Conservation (phyloP, 2,888 invertebrate genomes). For the Scaptodrosophila latifasciaeformis region DNA sequence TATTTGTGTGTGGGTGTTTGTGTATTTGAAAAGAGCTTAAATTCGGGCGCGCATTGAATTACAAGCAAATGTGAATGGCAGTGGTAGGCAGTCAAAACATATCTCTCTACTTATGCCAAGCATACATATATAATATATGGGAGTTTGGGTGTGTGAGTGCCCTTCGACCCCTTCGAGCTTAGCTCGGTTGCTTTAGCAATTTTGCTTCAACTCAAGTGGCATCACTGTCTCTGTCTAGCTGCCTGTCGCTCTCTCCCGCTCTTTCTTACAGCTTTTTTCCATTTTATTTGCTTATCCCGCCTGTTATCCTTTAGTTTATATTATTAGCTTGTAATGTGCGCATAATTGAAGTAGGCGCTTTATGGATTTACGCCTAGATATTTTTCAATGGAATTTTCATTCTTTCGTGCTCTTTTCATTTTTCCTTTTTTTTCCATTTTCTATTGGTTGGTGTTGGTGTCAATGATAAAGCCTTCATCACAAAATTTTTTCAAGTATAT, state of each 20-base stretch:
- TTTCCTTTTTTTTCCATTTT: too few relatives aligned
- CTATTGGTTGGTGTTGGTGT: constrained; percentile 1
- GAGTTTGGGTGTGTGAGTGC: constrained; percentile 20
- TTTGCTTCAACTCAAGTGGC: constrained; percentile 37
- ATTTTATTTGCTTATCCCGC: constrained; percentile 45
- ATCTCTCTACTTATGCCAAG: constrained; percentile 18
- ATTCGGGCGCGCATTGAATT: constrained; percentile 57
- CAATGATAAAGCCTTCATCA: not conserved
- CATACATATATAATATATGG: too few relatives aligned
- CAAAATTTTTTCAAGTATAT: not conserved
- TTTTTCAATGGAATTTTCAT: constrained; percentile 2
- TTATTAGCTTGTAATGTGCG: constrained; percentile 63
- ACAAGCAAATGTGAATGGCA: too few relatives aligned
- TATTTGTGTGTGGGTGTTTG: not conserved
- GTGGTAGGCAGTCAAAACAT: constrained; percentile 21
- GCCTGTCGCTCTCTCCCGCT: constrained; percentile 3
- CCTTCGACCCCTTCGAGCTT: constrained; percentile 44
- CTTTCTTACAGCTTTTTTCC: too few relatives aligned
- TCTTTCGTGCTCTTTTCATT: too few relatives aligned
- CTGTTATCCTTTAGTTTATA: constrained; percentile 64
- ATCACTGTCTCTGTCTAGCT: too few relatives aligned
- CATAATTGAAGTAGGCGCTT: constrained; percentile 45
- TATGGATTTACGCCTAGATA: constrained; percentile 3
- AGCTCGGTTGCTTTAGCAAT: constrained; percentile 41
- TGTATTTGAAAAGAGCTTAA: constrained; percentile 63